Percentiles rank a stretch among this genome's conserved stretches.
These are phyloP conservation scores for Elymnias hypermnestra DNA, from an alignment of 1,140 invertebrate species.

Conservation along the genomic window DNA sequence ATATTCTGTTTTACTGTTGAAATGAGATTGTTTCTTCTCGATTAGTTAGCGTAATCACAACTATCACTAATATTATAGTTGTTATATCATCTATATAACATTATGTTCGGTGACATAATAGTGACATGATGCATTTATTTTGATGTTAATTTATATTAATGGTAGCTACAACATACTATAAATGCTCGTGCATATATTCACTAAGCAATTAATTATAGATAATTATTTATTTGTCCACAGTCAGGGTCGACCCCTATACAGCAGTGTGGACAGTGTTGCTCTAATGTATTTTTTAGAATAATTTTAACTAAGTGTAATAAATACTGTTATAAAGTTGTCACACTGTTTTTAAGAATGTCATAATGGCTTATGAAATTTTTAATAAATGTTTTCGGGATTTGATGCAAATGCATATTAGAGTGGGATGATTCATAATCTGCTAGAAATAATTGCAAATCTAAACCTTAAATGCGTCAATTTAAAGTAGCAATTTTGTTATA, in stretches of 20 bases:
- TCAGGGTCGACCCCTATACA: conserved; percentile 15
- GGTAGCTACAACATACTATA: conserved; percentile 70
- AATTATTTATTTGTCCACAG: conserved; percentile 55
- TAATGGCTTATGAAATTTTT: conserved; percentile 1
- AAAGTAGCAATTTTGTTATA: no score
- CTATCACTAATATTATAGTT: conserved; percentile 60
- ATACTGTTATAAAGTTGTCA: conserved; percentile 27
- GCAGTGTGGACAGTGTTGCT: conserved; percentile 38
- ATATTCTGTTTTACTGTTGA: conserved; percentile 44
- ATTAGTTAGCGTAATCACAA: conserved; percentile 71
- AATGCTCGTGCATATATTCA: conserved; percentile 69
- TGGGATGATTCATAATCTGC: no score
- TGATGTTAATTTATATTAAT: conserved; percentile 73
- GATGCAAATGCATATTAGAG: conserved; percentile 33
- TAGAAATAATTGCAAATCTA: no score
- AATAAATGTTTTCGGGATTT: neutral
- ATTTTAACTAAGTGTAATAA: conserved; percentile 40
- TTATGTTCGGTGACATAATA: conserved; percentile 69
- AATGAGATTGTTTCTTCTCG: conserved; percentile 41
- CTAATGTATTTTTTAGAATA: conserved; percentile 51
- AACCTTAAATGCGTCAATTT: no score
- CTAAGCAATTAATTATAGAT: conserved; percentile 61
- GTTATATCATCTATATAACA: conserved; percentile 41
- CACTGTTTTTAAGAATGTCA: conserved; percentile 23
- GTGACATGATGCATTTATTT: conserved; percentile 76